phyloP scores from a whole-genome alignment of 2,113 vertebrate genomes.

The Ptilonorhynchus violaceus region DNA sequence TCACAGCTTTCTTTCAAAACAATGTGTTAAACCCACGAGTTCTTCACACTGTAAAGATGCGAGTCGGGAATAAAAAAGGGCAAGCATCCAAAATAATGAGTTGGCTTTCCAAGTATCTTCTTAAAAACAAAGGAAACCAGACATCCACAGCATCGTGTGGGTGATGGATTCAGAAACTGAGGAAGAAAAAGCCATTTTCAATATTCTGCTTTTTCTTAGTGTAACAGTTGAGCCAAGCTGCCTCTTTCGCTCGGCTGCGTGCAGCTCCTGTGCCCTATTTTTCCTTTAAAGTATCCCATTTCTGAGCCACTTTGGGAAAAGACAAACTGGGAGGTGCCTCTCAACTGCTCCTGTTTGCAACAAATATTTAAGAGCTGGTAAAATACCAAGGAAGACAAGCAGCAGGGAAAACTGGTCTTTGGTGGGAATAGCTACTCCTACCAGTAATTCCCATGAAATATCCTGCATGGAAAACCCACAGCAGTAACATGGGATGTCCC shows the following conservation, averaged over 20 bases:
- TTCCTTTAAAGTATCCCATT: not conserved
- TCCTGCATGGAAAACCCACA: not conserved
- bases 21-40: not conserved
- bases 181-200: not conserved
- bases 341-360: not conserved
- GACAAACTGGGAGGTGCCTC: not conserved
- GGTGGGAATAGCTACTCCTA: not conserved
- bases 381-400: not conserved
- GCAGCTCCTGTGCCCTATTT: not conserved
- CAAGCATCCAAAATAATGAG: not conserved
- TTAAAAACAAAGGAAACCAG: not conserved
- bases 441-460: not conserved
- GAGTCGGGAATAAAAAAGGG: not conserved
- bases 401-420: not conserved
- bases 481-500: accelerated
- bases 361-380: not conserved
- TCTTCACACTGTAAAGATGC: not conserved
- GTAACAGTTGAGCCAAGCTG: not conserved
- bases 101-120: not conserved
- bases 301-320: not conserved
- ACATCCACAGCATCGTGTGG: not conserved
- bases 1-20: not conserved
- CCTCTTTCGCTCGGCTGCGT: accelerated
- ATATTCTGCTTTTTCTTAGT: not conserved
- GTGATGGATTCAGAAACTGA: not conserved